These are phyloP conservation scores for Dendroctonus ponderosae DNA, from an alignment of 1,140 invertebrate genomes.

Conservation along the genomic window DNA sequence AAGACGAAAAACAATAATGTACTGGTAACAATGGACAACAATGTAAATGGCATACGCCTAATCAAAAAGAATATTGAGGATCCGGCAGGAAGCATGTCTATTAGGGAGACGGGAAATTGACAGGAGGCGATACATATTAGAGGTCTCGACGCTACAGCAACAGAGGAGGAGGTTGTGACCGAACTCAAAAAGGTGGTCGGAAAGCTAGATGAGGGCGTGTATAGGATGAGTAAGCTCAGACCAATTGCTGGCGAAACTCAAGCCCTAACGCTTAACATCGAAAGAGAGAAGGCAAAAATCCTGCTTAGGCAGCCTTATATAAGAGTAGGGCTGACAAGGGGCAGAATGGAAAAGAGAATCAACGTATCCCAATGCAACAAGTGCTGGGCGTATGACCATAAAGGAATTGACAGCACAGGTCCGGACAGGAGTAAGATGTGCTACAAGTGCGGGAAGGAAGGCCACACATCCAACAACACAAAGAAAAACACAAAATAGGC, in stretches of 20 bases:
- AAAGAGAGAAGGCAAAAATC: not conserved
- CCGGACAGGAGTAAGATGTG: constrained; percentile 20
- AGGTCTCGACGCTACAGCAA: not conserved
- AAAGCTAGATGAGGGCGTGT: not conserved
- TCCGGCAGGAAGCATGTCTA: not conserved
- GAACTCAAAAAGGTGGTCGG: not conserved
- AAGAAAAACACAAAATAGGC: too few species aligned
- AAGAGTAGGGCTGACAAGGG: constrained; percentile 15
- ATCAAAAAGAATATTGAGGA: not conserved
- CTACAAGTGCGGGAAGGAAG: constrained; percentile 13
- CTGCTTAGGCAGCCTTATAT: constrained; percentile 1
- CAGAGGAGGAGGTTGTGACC: not conserved
- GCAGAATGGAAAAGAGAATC: constrained; percentile 18
- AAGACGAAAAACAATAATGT: not conserved
- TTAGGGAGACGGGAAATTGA: not conserved
- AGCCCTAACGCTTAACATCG: not conserved
- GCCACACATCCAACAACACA: too few species aligned
- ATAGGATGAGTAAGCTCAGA: not conserved
- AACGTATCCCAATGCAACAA: constrained; percentile 15
- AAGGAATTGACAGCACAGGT: constrained; percentile 13
- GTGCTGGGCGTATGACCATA: constrained; percentile 19
- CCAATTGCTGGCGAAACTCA: not conserved
- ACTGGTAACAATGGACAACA: constrained; percentile 1
- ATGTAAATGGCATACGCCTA: not conserved
- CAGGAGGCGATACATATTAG: not conserved